Evolutionary conservation across 2,113 vertebrate genomes (phyloP).

Genomic region (Menura novaehollandiae): DNA sequence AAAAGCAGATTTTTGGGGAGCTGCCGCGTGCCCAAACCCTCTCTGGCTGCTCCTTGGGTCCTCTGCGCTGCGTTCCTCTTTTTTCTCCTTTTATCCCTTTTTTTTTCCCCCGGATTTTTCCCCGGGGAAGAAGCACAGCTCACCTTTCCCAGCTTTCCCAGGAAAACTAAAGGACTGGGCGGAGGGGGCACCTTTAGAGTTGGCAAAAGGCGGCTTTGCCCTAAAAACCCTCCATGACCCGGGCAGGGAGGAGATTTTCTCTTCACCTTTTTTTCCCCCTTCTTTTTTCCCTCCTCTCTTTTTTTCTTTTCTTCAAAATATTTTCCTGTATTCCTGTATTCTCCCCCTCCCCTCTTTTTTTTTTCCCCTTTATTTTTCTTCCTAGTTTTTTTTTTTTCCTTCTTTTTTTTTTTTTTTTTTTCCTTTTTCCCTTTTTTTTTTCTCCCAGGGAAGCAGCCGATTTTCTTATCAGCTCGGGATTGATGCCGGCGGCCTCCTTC

Average conservation of each 20-base stretch:
- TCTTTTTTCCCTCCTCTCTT: too few relatives aligned
- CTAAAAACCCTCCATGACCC: neutral
- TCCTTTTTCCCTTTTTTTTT: neutral
- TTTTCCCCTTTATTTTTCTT: neutral
- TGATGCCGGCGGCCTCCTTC: conserved; percentile 56
- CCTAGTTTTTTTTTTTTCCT: neutral
- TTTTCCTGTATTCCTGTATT: neutral
- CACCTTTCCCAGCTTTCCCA: neutral
- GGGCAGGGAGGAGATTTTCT: neutral
- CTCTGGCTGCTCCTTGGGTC: neutral
- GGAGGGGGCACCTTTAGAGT: neutral
- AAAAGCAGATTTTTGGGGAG: neutral
- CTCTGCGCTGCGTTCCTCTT: neutral
- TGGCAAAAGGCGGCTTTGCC: neutral
- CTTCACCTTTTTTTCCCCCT: too few relatives aligned
- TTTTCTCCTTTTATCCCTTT: neutral
- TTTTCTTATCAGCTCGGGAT: conserved; percentile 59
- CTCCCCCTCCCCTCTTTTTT: too few relatives aligned
- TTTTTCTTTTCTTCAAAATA: too few relatives aligned
- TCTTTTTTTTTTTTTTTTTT: neutral
- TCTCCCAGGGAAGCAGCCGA: neutral
- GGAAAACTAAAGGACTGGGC: neutral
- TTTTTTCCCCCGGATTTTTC: fast-evolving
- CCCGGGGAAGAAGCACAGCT: neutral
- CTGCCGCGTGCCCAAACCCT: neutral